Evolutionary conservation across 2,113 vertebrate species (phyloP).

Genomic region (Eurypyga helias): DNA sequence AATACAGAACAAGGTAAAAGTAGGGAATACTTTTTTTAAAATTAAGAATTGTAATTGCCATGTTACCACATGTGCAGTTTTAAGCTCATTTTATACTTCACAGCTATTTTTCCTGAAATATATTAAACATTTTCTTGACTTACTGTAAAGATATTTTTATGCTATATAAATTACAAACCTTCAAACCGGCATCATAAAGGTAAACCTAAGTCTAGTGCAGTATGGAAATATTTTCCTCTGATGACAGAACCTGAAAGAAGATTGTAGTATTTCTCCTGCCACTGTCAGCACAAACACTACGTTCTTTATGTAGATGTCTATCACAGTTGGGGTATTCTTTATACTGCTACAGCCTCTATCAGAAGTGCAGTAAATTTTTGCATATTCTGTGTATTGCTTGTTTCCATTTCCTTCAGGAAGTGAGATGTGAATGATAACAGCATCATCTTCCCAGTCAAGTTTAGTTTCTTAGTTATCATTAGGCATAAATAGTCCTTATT

Average conservation of each 20-base stretch:
- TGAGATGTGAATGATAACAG: background rate
- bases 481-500: background rate
- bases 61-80: background rate
- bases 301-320: background rate
- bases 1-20: background rate
- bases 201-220: background rate
- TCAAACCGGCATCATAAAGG: background rate
- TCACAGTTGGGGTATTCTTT: background rate
- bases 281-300: background rate
- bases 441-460: background rate
- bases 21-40: background rate
- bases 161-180: background rate
- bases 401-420: background rate
- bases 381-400: background rate
- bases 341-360: background rate
- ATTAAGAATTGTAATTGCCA: background rate
- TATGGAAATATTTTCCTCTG: background rate
- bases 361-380: background rate
- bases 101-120: background rate
- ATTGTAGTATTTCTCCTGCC: background rate
- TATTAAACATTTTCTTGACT: background rate
- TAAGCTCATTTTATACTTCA: background rate
- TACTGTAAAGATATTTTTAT: background rate
- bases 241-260: background rate
- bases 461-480: background rate